Base-by-base conservation (phyloP, 2,888 invertebrate species). In the Fissipunctia ypsillon region DNA sequence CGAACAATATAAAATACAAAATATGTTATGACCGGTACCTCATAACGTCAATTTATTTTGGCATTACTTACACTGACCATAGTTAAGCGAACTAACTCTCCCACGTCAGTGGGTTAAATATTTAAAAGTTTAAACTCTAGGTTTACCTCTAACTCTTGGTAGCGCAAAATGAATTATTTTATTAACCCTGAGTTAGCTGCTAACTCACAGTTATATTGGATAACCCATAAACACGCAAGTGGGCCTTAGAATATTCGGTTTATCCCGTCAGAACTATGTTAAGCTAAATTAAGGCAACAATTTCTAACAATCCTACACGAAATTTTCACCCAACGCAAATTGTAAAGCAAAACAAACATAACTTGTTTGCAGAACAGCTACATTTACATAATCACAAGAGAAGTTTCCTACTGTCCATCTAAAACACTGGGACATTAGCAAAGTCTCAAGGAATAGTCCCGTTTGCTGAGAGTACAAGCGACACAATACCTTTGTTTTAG, bases 331-430 rank as follows among this genome's bases (percentile, higher is more conserved):
- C 28, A 7, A 28, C 28, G 28, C 28, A 70, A 54, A 25, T 25
- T 69, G 16, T 69, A 45, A 38, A 75, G n/a, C 48, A 61, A 77
- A 50, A 75, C 69, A 45, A 76, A 77, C 71, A 78, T 63, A 50
- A 63, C 48, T 69, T 14, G 28, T 52, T 77, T 43, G n/a, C n/a
- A 9, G 19, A 50, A 52, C 45, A 60, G 28, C 38, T 41, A 52
- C 45, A 78, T 78, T 78, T 60, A 78, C 73, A 74, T 69, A 74
- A 81, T 63, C 73, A 79, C 76, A n/a, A 28, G 70, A 50, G 60
- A 63, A 69, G 31, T 71, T 67, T 63, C 48, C 61, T 68, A 25
- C 63, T 64, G 78, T 73, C 73, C 79, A 54, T 63, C 50, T 79
- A 67, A 72, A 73, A 60, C 52, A 59, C 59, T 60, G 12, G 16